Evolutionary conservation across 2,113 vertebrate species (phyloP), one percentile per base, ranked within the genome.

Genomic region (Siphamia tubifer): DNA sequence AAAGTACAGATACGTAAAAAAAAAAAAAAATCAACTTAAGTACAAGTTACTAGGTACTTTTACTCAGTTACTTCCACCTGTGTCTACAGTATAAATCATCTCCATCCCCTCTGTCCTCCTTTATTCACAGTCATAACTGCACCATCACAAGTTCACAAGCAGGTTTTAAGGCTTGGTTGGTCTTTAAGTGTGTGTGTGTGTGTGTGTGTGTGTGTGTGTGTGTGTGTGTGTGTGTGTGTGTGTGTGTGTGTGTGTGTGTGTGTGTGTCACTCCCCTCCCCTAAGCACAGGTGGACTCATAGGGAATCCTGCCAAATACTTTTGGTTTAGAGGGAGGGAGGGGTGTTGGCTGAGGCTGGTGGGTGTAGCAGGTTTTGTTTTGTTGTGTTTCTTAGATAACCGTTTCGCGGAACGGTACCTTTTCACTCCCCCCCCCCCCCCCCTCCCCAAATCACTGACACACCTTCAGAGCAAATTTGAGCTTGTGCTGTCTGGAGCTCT

Each of bases 251-350:
- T 61, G 62, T 67, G 78, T 68, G 77, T 30, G 79, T 57, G 44
- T 60, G 86, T 78, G 38, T 58, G 90, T 87, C 83, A 86, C 90
- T 93, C 84, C 92, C 89, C 90, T 88, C 81, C 90, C 90, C 79
- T 74, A 80, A 87, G 94, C 93, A 94, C 96, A 99, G 97, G 97
- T 99, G 96, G 95, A 99, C 91, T 76, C 60, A 84, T 82, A 90
- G 88, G 95, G 95, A 95, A 68, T 20, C 0, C 66, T 94, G 96
- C 96, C 96, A 98, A 95, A 96, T 96, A 94, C 91, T 96, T 97
- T 94, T 93, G 95, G 93, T 95, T 94, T 91, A 87, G 91, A 92
- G 93, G 94, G 95, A 96, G 96, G 95, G 96, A 96, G 95, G 93
- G 92, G 87, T 90, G 84, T 89, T 88, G 88, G 85, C 82, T 86